Conservation (phyloP, 2,888 invertebrate species). For the Quadroppia sp. region DNA sequence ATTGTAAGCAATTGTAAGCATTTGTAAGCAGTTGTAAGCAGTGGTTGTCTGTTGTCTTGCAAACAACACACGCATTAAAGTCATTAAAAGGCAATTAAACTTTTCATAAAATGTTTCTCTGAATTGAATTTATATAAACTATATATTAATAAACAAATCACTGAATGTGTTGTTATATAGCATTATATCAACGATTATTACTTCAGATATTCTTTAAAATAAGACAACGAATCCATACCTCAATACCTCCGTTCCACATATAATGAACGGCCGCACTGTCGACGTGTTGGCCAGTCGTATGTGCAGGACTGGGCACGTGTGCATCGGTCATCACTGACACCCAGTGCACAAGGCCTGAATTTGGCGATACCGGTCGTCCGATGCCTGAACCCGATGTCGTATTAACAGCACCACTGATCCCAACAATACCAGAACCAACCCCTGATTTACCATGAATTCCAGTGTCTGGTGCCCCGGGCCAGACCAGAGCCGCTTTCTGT, state of each 20-base stretch:
- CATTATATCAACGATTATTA: too few relatives aligned
- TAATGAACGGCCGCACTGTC: conserved; percentile 63
- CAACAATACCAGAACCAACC: conserved; percentile 23
- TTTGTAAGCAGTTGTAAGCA: too few relatives aligned
- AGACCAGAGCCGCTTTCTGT: conserved; percentile 60
- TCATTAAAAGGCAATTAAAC: conserved; percentile 15
- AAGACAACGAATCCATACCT: conserved; percentile 13
- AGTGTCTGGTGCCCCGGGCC: conserved; percentile 60
- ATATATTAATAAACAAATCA: not conserved
- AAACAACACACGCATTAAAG: not conserved
- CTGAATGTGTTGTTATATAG: too few relatives aligned
- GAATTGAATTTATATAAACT: not conserved
- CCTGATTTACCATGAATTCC: conserved; percentile 47
- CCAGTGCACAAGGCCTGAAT: conserved; percentile 73
- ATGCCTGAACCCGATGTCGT: conserved; percentile 40
- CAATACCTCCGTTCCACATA: conserved; percentile 56
- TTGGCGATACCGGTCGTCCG: conserved; percentile 45
- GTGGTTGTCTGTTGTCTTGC: not conserved
- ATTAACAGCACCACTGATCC: conserved; percentile 49
- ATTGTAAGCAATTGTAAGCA: too few relatives aligned
- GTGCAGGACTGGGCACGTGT: conserved; percentile 58
- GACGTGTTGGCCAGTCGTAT: conserved; percentile 30
- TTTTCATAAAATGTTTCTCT: not conserved
- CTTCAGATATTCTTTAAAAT: too few relatives aligned
- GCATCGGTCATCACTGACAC: conserved; percentile 96